Percentiles rank a stretch among this genome's conserved stretches.
Evolutionary conservation across 2,888 invertebrate species (phyloP).

Genomic region (Luffia ferchaultella): DNA sequence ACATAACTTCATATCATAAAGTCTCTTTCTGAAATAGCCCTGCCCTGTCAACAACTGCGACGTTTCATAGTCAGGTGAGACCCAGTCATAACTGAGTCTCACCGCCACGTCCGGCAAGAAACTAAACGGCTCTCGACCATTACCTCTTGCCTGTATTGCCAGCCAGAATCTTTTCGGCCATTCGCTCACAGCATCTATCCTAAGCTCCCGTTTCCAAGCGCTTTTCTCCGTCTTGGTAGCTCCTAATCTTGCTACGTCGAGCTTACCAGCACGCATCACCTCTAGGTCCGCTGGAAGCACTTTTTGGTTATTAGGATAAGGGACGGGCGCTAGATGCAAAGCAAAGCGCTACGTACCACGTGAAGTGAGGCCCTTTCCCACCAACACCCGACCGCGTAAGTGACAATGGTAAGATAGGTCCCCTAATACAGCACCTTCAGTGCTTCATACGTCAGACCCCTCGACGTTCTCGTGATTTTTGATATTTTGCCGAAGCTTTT

Average conservation of each 20-base stretch:
- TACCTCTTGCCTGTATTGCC: background rate
- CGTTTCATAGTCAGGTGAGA: background rate
- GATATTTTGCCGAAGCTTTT: background rate
- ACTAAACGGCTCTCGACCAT: background rate
- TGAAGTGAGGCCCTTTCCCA: background rate
- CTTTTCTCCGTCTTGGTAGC: background rate
- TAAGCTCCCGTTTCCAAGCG: background rate
- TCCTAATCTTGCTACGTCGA: too few species aligned
- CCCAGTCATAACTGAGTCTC: background rate
- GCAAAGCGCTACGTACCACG: background rate
- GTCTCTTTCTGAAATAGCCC: background rate
- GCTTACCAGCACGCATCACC: background rate
- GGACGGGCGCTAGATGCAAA: background rate
- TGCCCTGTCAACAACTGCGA: background rate
- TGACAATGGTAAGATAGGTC: background rate
- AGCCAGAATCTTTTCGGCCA: background rate
- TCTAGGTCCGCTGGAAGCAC: background rate
- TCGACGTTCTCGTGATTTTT: background rate
- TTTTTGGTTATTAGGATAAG: background rate
- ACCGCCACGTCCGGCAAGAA: background rate
- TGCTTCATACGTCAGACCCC: background rate
- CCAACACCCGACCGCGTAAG: background rate
- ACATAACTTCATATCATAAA: background rate
- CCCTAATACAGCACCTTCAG: background rate
- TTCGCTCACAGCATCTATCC: background rate